Percentiles rank a stretch among this genome's conserved stretches.
phyloP scores from a whole-genome alignment of 2,888 invertebrate genomes.

The Nowickia ferox region DNA sequence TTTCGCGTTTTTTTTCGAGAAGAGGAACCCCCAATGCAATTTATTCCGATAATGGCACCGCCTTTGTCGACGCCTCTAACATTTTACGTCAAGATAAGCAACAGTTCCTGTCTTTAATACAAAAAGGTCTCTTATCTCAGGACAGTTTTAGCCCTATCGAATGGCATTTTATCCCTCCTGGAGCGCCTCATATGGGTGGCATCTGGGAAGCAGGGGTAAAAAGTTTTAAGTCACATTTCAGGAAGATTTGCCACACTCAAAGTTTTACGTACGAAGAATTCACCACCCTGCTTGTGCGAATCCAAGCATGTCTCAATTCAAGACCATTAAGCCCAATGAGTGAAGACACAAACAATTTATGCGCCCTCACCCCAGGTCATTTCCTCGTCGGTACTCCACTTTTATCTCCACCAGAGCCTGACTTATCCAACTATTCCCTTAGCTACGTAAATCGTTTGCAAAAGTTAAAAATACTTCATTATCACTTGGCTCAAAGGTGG shows the following conservation, averaged over 20 bases:
- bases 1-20: conserved; percentile 1
- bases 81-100: background rate
- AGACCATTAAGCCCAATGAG: background rate
- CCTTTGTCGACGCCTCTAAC: conserved; percentile 22
- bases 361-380: background rate
- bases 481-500: background rate
- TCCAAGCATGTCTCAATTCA: too few relatives aligned
- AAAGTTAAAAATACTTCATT: background rate
- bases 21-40: background rate
- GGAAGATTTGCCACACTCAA: too few relatives aligned
- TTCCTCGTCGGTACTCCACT: background rate
- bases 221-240: too few relatives aligned
- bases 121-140: background rate
- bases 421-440: background rate
- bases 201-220: too few relatives aligned
- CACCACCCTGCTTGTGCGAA: too few relatives aligned
- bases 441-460: conserved; percentile 16
- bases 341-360: too few relatives aligned
- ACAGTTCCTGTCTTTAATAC: background rate
- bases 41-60: conserved; percentile 26
- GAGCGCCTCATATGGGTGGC: background rate
- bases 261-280: too few relatives aligned
- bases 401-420: background rate
- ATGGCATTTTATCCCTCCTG: background rate
- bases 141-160: background rate